Evolutionary conservation across 2,888 invertebrate species (phyloP).

Genomic region (Hemistola chrysoprasaria): DNA sequence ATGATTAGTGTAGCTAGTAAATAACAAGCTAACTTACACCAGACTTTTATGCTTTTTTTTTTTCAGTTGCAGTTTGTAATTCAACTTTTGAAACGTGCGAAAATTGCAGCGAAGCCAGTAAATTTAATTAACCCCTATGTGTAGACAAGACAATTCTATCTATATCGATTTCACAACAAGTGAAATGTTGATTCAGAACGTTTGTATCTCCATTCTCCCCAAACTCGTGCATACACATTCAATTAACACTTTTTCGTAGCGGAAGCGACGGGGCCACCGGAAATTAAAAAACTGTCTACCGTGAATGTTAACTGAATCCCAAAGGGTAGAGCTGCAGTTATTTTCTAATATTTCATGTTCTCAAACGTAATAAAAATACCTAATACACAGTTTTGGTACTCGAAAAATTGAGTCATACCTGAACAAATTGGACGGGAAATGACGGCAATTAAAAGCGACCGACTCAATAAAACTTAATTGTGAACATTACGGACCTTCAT

Average conservation of each 20-base stretch:
- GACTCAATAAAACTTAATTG: conserved; percentile 33
- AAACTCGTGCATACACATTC: conserved; percentile 57
- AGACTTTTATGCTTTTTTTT: too few relatives aligned
- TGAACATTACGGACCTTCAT: conserved; percentile 27
- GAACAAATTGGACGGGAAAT: conserved; percentile 17
- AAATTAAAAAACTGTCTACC: conserved; percentile 75
- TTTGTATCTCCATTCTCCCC: conserved; percentile 21
- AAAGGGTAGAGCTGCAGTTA: conserved; percentile 20
- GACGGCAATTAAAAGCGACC: conserved; percentile 25
- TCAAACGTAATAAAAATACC: conserved; percentile 12
- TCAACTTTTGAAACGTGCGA: too few relatives aligned
- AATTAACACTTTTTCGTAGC: conserved; percentile 74
- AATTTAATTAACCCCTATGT: background rate
- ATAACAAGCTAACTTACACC: too few relatives aligned
- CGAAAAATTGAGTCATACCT: conserved; percentile 17
- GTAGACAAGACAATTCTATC: conserved; percentile 9
- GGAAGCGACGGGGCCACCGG: conserved; percentile 64
- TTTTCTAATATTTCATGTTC: conserved; percentile 21
- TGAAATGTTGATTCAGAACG: conserved; percentile 24
- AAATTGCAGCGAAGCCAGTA: background rate
- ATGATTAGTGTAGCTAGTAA: too few relatives aligned
- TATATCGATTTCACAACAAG: conserved; percentile 16
- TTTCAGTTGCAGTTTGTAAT: too few relatives aligned
- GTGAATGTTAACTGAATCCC: conserved; percentile 40
- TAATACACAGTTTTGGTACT: conserved; percentile 7